Evolutionary conservation across 2,113 vertebrate species (phyloP).

Genomic region (Nesogale talazaci): DNA sequence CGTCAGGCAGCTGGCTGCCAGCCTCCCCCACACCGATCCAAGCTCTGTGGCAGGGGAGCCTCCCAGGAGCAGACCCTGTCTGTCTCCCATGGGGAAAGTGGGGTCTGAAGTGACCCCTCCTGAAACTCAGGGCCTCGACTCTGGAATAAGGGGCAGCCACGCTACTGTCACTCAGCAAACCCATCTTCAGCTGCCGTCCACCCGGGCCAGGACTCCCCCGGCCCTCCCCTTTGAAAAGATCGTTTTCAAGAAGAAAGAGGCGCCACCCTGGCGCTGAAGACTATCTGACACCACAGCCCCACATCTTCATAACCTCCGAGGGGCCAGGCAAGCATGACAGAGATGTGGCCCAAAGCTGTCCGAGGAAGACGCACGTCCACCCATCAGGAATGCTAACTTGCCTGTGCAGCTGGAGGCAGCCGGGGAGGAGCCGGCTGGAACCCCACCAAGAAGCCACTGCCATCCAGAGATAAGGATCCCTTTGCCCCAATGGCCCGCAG

Average conservation of each 20-base stretch:
- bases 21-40: background rate
- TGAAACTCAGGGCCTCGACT: background rate
- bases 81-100: background rate
- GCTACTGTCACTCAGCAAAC: background rate
- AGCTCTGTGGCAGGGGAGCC: too few species aligned
- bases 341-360: background rate
- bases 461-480: background rate
- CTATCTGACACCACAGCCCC: background rate
- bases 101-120: background rate
- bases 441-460: background rate
- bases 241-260: background rate
- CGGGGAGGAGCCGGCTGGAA: accelerated
- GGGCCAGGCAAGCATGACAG: background rate
- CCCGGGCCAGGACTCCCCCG: background rate
- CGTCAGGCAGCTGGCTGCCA: accelerated
- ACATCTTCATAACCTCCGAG: background rate
- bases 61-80: background rate
- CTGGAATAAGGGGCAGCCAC: accelerated
- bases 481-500: background rate
- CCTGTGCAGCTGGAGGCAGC: background rate
- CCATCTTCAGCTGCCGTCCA: background rate
- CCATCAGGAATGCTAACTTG: background rate
- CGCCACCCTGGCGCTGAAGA: background rate
- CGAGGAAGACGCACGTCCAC: background rate
- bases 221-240: background rate